Conservation (phyloP, 2,888 invertebrate genomes). For the Cryptosula pallasiana region DNA sequence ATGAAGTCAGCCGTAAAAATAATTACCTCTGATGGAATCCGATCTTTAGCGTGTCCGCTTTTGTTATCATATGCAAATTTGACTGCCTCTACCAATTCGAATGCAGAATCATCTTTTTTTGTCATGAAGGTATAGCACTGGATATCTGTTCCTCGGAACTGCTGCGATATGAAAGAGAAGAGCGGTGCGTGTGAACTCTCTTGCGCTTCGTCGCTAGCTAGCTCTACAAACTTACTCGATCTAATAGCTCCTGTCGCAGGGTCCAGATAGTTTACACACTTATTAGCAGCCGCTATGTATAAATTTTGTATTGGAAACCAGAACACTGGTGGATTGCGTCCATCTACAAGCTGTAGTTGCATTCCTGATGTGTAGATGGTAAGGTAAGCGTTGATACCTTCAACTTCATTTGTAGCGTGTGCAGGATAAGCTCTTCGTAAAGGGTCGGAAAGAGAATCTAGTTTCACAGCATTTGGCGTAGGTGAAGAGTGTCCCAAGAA, state of each 20-base stretch:
- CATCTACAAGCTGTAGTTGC: conserved; percentile 15
- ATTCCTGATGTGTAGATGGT: conserved; percentile 18
- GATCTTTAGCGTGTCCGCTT: not conserved
- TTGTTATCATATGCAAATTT: not conserved
- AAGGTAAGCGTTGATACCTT: conserved; percentile 11
- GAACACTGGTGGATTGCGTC: conserved; percentile 12
- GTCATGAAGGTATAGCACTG: conserved; percentile 13
- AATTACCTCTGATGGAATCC: conserved; percentile 19
- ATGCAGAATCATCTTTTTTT: conserved; percentile 11
- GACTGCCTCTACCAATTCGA: conserved; percentile 11
- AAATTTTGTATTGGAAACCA: conserved; percentile 20
- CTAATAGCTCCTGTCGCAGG: not conserved
- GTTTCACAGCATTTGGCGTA: not conserved
- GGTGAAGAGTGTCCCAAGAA: conserved; percentile 14
- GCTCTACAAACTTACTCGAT: conserved; percentile 6
- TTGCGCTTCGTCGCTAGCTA: not conserved
- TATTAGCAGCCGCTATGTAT: conserved; percentile 15
- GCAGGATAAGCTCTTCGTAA: conserved; percentile 16
- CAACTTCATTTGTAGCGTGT: conserved; percentile 7
- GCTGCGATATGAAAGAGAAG: conserved; percentile 8
- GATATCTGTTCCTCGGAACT: not conserved
- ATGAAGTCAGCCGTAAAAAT: no score
- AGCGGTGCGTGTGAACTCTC: conserved; percentile 19
- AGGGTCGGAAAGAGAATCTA: not conserved
- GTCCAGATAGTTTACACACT: conserved; percentile 13